Percentiles rank a stretch among this genome's conserved stretches.
phyloP scores from a whole-genome alignment of 1,140 invertebrate species.

The Meteorus sp. region DNA sequence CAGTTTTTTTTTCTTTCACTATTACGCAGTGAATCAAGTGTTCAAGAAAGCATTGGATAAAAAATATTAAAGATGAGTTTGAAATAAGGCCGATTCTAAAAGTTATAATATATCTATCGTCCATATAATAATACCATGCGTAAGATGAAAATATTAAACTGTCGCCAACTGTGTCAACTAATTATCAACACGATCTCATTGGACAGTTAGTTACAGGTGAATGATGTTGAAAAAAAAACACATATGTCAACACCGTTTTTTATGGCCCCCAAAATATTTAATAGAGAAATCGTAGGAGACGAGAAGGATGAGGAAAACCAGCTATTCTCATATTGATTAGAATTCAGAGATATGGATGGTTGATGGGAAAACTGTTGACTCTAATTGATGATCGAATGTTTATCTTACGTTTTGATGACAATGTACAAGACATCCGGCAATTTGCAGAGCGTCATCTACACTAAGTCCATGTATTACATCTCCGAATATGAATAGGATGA shows the following conservation, averaged over 20 bases:
- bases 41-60: too few species aligned
- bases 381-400: background rate
- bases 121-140: background rate
- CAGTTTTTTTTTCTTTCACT: too few species aligned
- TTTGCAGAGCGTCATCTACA: background rate
- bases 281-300: background rate
- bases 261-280: background rate
- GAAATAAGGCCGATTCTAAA: too few species aligned
- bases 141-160: background rate
- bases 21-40: too few species aligned
- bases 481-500: background rate
- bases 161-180: conserved; percentile 15
- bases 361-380: background rate
- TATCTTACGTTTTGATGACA: conserved; percentile 17
- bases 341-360: background rate
- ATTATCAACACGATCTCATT: conserved; percentile 1
- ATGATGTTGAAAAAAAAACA: background rate
- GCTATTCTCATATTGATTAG: too few species aligned
- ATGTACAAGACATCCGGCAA: conserved; percentile 13
- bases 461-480: background rate
- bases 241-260: background rate
- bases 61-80: too few species aligned
- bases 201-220: background rate
- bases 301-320: too few species aligned
- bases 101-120: too few species aligned